These are phyloP conservation scores for Phataginus tetradactyla DNA, from an alignment of 2,797 vertebrate genomes.

Conservation along the genomic window DNA sequence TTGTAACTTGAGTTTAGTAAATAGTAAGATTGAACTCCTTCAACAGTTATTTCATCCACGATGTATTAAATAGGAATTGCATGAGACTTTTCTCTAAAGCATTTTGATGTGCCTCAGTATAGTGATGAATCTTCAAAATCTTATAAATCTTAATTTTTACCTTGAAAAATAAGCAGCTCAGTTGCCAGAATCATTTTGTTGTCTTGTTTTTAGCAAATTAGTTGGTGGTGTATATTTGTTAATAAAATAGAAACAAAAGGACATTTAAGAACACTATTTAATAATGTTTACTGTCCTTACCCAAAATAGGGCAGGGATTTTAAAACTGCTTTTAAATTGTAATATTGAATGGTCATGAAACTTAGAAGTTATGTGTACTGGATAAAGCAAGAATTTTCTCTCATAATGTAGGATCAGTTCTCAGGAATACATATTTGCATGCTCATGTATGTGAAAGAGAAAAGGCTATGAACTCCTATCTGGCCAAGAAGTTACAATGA, in stretches of 20 bases:
- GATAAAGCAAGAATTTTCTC: background rate
- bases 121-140: background rate
- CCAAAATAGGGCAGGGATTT: background rate
- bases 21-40: background rate
- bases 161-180: background rate
- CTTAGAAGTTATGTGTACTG: background rate
- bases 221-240: slow-evolving; percentile 15
- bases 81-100: background rate
- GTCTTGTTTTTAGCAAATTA: slow-evolving; percentile 20
- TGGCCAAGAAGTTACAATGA: background rate
- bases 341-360: slow-evolving; percentile 15
- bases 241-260: slow-evolving; percentile 21
- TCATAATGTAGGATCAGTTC: background rate
- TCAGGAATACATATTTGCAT: background rate
- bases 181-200: slow-evolving; percentile 17
- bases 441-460: background rate
- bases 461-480: background rate
- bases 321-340: background rate
- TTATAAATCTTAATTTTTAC: background rate
- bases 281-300: background rate
- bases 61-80: background rate
- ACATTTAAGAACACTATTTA: slow-evolving; percentile 3
- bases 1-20: background rate
- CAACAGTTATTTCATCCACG: background rate
- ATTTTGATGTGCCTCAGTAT: background rate